A percentile compares a stretch with the other conserved stretches of the same genome.
phyloP scores from a whole-genome alignment of 2,797 vertebrate species.

The Argya squamiceps region DNA sequence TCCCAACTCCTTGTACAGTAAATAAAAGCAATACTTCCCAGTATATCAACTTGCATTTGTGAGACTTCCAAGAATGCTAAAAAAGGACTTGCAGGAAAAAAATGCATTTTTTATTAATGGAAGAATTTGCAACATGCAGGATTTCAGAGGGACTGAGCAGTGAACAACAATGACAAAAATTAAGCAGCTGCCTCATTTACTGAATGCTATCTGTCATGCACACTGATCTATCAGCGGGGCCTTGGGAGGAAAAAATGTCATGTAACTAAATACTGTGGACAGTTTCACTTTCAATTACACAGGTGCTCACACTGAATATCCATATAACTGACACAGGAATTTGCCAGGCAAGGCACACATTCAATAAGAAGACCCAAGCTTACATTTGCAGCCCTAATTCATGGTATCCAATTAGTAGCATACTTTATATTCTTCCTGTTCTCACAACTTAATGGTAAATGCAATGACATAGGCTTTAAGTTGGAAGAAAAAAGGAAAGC shows the following conservation, averaged over 20 bases:
- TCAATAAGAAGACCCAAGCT: background rate
- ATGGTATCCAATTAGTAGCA: background rate
- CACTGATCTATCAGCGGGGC: background rate
- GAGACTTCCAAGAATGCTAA: background rate
- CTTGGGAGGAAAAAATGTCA: constrained; percentile 17
- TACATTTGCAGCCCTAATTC: background rate
- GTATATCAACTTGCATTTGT: background rate
- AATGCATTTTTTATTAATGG: background rate
- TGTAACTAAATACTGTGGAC: constrained; percentile 38
- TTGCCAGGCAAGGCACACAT: background rate
- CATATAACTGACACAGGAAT: background rate
- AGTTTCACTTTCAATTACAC: background rate
- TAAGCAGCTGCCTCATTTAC: constrained; percentile 54
- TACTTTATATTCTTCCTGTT: background rate
- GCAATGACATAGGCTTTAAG: background rate
- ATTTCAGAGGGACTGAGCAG: background rate
- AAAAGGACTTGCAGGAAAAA: background rate
- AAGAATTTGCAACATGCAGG: background rate
- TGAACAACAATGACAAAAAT: constrained; percentile 53
- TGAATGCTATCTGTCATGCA: constrained; percentile 13
- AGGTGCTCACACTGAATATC: background rate
- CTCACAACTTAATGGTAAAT: background rate
- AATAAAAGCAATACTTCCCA: background rate
- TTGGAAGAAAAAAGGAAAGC: background rate
- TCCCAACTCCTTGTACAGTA: background rate